phyloP scores from a whole-genome alignment of 2,888 invertebrate species.

The Aplocera efformata region DNA sequence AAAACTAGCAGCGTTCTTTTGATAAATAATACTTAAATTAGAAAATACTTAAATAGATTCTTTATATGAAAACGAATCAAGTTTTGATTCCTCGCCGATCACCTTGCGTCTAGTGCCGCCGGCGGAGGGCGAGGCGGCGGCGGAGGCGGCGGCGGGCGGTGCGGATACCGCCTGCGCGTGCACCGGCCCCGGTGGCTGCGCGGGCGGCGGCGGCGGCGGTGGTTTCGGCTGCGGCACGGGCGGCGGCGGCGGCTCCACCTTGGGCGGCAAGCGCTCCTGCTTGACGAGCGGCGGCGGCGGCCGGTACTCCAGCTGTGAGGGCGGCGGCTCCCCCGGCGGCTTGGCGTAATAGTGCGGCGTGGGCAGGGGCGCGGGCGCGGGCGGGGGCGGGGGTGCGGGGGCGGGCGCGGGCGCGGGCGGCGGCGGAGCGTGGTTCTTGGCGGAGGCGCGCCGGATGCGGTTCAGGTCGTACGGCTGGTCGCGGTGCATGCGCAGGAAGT shows the following conservation, averaged over 20 bases:
- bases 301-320: slow-evolving; percentile 33
- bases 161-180: neutral
- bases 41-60: no score
- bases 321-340: slow-evolving; percentile 73
- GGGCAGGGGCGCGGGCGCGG: slow-evolving; percentile 28
- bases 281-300: slow-evolving; percentile 45
- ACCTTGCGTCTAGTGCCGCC: slow-evolving; percentile 38
- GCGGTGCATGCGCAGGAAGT: slow-evolving; percentile 94
- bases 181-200: slow-evolving; percentile 28
- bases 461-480: slow-evolving; percentile 93
- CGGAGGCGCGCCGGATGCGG: slow-evolving; percentile 85
- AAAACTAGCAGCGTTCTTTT: no score
- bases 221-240: slow-evolving; percentile 66
- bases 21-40: no score
- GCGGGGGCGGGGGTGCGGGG: slow-evolving; percentile 43
- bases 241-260: slow-evolving; percentile 65
- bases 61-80: no score
- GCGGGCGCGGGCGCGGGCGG: slow-evolving; percentile 55
- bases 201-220: slow-evolving; percentile 25
- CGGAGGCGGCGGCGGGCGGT: slow-evolving; percentile 32
- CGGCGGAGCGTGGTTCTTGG: no score
- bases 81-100: no score
- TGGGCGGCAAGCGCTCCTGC: slow-evolving; percentile 63
- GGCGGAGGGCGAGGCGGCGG: slow-evolving; percentile 25
- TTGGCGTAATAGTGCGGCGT: slow-evolving; percentile 50